A percentile compares a stretch with the other conserved stretches of the same genome.
Evolutionary conservation across 23 tunicate species (phyloP).

Genomic region (Oikopleura vanhoeffeni): DNA sequence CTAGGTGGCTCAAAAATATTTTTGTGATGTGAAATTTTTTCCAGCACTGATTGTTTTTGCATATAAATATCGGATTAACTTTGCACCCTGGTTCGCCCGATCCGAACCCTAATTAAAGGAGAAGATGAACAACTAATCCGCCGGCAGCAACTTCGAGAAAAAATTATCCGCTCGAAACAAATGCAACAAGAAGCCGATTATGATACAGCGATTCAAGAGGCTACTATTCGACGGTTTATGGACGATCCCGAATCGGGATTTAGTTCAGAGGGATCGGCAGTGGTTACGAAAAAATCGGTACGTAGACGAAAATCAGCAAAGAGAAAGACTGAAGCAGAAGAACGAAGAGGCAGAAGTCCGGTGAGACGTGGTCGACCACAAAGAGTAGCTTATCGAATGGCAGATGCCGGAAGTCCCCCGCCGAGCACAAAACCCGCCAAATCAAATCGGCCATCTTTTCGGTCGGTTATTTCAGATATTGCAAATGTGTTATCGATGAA

Average conservation of each 20-base stretch:
- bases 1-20: no score
- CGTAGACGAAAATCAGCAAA: not conserved
- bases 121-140: not conserved
- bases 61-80: no score
- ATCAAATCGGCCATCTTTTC: not conserved
- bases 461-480: not conserved
- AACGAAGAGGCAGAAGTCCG: not conserved
- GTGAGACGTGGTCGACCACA: not conserved
- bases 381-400: not conserved
- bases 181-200: not conserved
- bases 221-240: not conserved
- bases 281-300: not conserved
- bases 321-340: not conserved
- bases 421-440: not conserved
- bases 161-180: not conserved
- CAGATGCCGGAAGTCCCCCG: not conserved
- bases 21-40: no score
- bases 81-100: no score
- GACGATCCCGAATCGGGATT: not conserved
- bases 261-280: not conserved
- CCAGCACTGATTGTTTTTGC: no score
- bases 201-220: not conserved
- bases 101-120: no score
- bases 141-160: not conserved
- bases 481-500: not conserved